A percentile compares a stretch with the other conserved stretches of the same genome.
Evolutionary conservation across 1,140 invertebrate species (phyloP).

Genomic region (Lepidurus couesii): DNA sequence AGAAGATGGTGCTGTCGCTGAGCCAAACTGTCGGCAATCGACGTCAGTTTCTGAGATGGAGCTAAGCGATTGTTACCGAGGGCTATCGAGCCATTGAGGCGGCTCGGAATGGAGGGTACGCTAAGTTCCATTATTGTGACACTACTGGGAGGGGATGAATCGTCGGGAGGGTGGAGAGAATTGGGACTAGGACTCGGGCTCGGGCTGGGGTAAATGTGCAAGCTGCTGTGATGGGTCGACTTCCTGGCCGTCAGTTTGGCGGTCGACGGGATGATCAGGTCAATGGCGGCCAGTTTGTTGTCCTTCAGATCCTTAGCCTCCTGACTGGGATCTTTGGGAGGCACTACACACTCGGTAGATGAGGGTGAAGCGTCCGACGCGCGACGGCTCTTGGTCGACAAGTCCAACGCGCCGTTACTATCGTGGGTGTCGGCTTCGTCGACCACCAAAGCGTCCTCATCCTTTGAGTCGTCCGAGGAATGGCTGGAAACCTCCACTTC

Average conservation of each 20-base stretch:
- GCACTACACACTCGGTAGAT: background rate
- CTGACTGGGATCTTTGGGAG: background rate
- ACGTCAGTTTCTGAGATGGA: conserved; percentile 27
- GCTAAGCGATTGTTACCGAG: background rate
- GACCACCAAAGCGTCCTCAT: background rate
- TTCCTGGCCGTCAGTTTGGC: background rate
- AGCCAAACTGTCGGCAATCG: conserved; percentile 33
- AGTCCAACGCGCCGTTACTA: background rate
- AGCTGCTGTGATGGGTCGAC: background rate
- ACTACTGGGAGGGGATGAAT: background rate
- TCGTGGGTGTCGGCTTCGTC: background rate
- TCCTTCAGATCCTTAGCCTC: background rate
- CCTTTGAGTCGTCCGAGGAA: background rate
- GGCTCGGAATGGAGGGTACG: background rate
- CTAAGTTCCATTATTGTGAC: background rate
- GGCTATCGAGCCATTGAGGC: background rate
- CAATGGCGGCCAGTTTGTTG: background rate
- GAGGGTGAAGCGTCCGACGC: background rate
- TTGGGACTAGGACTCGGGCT: conserved; percentile 17
- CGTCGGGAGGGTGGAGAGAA: background rate
- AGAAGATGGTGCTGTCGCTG: conserved; percentile 29
- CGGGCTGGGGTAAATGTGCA: conserved; percentile 1
- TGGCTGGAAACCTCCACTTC: background rate
- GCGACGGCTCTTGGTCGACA: background rate
- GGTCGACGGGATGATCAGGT: conserved; percentile 3